A percentile compares a stretch with the other conserved stretches of the same genome.
Conservation (phyloP, 2,888 invertebrate genomes). For the Cheilosia scutellata region DNA sequence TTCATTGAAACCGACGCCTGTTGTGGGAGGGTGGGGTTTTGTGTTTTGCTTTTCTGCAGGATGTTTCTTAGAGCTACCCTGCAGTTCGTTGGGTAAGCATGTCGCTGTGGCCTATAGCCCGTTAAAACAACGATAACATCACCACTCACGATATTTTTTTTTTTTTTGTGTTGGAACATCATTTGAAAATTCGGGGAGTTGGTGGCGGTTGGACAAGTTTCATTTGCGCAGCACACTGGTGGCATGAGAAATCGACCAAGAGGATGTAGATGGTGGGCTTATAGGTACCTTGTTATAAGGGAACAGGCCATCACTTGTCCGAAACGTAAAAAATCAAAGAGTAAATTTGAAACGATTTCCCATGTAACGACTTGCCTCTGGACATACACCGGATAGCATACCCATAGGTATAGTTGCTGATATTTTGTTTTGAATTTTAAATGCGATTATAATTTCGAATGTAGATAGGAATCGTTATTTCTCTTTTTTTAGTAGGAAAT, state of each 20-base stretch:
- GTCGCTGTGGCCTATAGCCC: constrained; percentile 69
- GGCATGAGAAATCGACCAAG: constrained; percentile 47
- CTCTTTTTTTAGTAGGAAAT: constrained; percentile 1
- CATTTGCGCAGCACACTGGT: constrained; percentile 55
- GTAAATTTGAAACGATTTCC: constrained; percentile 21
- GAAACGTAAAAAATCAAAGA: constrained; percentile 43
- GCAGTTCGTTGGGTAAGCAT: constrained; percentile 52
- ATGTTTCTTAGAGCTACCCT: constrained; percentile 56
- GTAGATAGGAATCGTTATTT: not conserved
- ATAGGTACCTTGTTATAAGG: not conserved
- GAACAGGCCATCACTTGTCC: constrained; percentile 5
- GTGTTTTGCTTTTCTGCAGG: constrained; percentile 45
- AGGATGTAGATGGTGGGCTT: not conserved
- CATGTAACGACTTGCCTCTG: constrained; percentile 21
- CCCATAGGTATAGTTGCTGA: not conserved
- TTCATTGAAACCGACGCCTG: constrained; percentile 68
- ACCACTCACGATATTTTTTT: constrained; percentile 49
- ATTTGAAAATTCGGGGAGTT: constrained; percentile 57
- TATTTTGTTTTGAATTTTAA: not conserved
- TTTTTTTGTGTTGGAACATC: constrained; percentile 51
- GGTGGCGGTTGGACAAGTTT: constrained; percentile 58
- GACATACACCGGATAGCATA: not conserved
- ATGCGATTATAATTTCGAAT: constrained; percentile 21
- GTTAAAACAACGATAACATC: constrained; percentile 75
- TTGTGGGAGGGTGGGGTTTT: constrained; percentile 32